Evolutionary conservation across 2,797 vertebrate genomes (phyloP), one percentile per base, ranked within the genome.

Genomic region (Anolis apletophallus): DNA sequence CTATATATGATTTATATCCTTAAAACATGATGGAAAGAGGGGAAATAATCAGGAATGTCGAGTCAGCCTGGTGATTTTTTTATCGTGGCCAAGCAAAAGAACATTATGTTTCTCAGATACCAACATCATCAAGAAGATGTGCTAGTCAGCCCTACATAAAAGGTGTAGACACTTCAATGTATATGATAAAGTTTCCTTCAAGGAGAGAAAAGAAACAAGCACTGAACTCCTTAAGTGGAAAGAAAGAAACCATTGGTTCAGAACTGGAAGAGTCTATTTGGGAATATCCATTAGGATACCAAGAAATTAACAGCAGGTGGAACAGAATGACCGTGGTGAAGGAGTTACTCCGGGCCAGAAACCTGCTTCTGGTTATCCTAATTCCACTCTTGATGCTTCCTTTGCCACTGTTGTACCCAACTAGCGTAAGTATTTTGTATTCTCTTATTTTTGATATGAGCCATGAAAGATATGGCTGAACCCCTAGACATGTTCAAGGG

Each of bases 351-450:
- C 94, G n/a, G 54, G 98, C 97, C 85, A 96, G 98, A 93, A 99
- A 98, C 69, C 96, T 99, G 92, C 95, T 99, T 77, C 94, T 99
- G 0, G 97, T 98, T 88, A 89, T 98, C 89, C 93, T 98, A 84
- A 98, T 98, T 91, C 99, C 98, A 1, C 95, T 99, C 76, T 97
- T 97, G 9, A 96, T 99, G 90, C 97, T 99, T 84, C 99, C 98
- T 5, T 93, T 99, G 87, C 99, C 98, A 17, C 96, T 98, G 85
- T 95, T 98, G 90, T 97, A 98, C 87, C 97, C 98, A 80, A 98
- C 97, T 94, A 99, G 97, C 11, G 98, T 99, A 95, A 99, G 99
- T 99, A 97, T 54, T 4, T 78, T 86, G 77, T 83, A 0, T 88
- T 83, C 81, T 83, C 71, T 85, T 78, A 76, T 76, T 7, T 21